Evolutionary conservation across 1,140 invertebrate species (phyloP), one percentile per base, ranked within the genome.

Genomic region (Sinella curviseta): DNA sequence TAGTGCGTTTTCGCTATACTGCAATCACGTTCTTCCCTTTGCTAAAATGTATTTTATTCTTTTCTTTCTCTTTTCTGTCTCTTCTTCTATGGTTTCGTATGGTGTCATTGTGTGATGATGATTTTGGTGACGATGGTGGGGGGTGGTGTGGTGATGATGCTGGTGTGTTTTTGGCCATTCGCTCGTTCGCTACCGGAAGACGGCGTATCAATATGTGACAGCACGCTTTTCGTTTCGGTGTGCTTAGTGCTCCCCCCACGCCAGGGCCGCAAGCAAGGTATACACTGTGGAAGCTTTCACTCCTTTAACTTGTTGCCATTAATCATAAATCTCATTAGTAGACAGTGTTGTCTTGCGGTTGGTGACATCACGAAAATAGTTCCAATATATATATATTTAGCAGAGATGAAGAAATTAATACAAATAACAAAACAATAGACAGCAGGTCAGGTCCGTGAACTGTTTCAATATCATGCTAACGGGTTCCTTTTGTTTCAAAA

Each of bases 161-260:
- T 70, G 65, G 30, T 70, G 65, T 70, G 26, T 70, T 70, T 65
- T 65, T 65, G 57, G 24, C 39, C 39, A 48, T 48, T 65, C 57
- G 57, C 24, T 65, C 57, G 26, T 26, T 65, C 31, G 12, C 65
- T 33, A 8, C 65, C 31, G 3, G 65, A 70, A 70, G 83, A 78
- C 55, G 83, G 60, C 81, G 83, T 79, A 78, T 83, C 73, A 83
- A 83, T 75, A 83, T 83, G 83, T 83, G 83, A 83, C 83, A 83
- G 78, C 77, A 83, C 83, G 83, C 83, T 82, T 82, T 82, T 77
- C 83, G 83, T 79, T 83, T 83, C 80, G 77, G 76, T 31, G n/a
- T n/a, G n/a, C n/a, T n/a, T n/a, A 82, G 81, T 77, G 83, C 81
- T 39, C 83, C 83, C 67, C 77, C 83, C 36, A 83, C 83, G 60